Percentiles rank a stretch among this genome's conserved stretches.
Evolutionary conservation across 2,888 invertebrate species (phyloP).

Genomic region (Cloeon dipterum): DNA sequence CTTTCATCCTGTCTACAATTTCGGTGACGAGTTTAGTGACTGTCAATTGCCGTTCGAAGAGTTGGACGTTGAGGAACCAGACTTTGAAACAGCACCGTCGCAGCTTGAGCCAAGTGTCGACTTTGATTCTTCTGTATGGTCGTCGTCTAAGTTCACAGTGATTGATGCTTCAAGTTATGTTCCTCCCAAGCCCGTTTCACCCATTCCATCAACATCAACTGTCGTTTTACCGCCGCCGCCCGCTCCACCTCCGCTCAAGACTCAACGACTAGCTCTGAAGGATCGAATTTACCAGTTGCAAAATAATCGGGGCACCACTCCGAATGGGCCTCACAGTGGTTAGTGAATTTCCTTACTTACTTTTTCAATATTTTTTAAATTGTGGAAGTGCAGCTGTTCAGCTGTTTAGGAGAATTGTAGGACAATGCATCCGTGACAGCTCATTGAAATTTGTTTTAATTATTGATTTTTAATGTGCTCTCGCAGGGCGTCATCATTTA

Average conservation of each 20-base stretch:
- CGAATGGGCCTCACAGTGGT: neutral
- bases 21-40: neutral
- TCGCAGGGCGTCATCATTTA: too few relatives aligned
- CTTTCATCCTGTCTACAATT: too few relatives aligned
- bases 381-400: too few relatives aligned
- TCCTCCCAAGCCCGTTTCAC: neutral
- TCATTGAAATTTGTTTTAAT: too few relatives aligned
- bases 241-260: too few relatives aligned
- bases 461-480: too few relatives aligned
- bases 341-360: neutral
- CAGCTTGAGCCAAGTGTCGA: too few relatives aligned
- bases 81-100: neutral
- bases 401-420: too few relatives aligned
- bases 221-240: neutral
- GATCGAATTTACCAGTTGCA: neutral
- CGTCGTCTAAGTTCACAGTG: neutral
- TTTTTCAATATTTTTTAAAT: neutral
- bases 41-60: neutral
- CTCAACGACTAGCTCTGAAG: constrained; percentile 1
- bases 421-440: too few relatives aligned
- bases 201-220: neutral
- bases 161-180: neutral
- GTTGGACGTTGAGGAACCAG: neutral
- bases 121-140: too few relatives aligned
- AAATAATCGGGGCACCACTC: neutral